A percentile compares a stretch with the other conserved stretches of the same genome.
Evolutionary conservation across 2,888 invertebrate genomes (phyloP).

Genomic region (Schrankia costaestrigalis): DNA sequence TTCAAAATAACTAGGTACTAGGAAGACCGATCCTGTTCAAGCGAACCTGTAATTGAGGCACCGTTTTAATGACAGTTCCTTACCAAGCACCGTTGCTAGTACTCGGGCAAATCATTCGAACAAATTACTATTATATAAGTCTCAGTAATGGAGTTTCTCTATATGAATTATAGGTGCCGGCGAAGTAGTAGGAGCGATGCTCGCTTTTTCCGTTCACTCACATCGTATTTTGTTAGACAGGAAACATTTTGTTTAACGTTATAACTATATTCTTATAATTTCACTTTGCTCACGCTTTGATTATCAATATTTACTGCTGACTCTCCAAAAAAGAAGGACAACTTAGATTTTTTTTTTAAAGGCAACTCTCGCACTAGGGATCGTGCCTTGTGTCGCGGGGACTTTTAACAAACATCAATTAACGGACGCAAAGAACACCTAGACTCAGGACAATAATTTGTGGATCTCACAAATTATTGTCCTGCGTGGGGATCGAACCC

Average conservation of each 20-base stretch:
- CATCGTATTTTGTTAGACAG: conserved; percentile 18
- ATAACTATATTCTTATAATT: too few species aligned
- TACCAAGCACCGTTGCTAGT: conserved; percentile 52
- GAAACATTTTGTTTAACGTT: conserved; percentile 18
- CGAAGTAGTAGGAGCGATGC: conserved; percentile 18
- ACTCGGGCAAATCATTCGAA: conserved; percentile 56
- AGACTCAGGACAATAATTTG: too few species aligned
- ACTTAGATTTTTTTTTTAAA: too few species aligned
- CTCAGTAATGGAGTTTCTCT: conserved; percentile 38
- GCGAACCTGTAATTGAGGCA: conserved; percentile 57
- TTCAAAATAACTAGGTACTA: conserved; percentile 32
- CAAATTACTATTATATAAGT: conserved; percentile 64
- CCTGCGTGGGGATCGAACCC: too few species aligned
- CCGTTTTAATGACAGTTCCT: conserved; percentile 75
- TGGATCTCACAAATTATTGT: too few species aligned
- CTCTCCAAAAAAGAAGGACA: too few species aligned
- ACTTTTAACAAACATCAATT: too few species aligned
- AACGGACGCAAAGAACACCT: too few species aligned
- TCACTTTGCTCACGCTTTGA: too few species aligned
- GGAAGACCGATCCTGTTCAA: conserved; percentile 46
- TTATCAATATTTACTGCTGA: too few species aligned
- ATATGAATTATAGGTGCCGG: conserved; percentile 30
- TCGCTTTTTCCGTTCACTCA: conserved; percentile 17
- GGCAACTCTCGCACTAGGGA: too few species aligned
- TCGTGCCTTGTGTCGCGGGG: too few species aligned